Evolutionary conservation across 2,797 vertebrate species (phyloP), one percentile per base, ranked within the genome.

Genomic region (Sebastes nivosus): DNA sequence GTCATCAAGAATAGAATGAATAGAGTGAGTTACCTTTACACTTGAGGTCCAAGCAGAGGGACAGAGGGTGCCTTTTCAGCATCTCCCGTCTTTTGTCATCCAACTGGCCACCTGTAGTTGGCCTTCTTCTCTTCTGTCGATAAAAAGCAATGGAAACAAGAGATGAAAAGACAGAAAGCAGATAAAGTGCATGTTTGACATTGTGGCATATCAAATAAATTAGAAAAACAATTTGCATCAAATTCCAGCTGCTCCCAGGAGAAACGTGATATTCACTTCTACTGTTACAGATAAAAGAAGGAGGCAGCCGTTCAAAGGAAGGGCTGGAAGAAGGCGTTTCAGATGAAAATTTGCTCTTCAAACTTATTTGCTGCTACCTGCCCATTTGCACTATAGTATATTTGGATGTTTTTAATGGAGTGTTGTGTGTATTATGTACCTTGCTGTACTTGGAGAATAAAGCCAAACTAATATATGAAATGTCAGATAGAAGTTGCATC

Each of bases 71-170:
- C 1, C 95, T 94, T 89, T 98, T 99, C 54, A 99, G 94, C 98
- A 99, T 99, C 92, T 99, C 98, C 66, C 97, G 97, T 73, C 99
- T 97, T 84, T 99, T 99, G 86, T 99, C 98, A 0, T 99, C 99
- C 92, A 99, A 91, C 90, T 99, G 98, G 82, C 98, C 97, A 0
- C 98, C 97, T 14, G 98, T 95, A 0, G 98, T 99, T 52, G 97
- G 96, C 58, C 99, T 90, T 46, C 99, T 96, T 50, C 99, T 96
- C 92, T 99, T 99, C 98, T 99, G 87, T 81, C 10, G 58, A 14
- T 18, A 30, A 58, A 36, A 65, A 36, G 4, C 16, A 68, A 66
- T 3, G 4, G 14, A 75, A 42, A 70, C 13, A 66, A 2, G 20
- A 54, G 38, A 54, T 54, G 25, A 60, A 24, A 32, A 67, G 5